Percentiles rank a stretch among this genome's conserved stretches.
phyloP scores from a whole-genome alignment of 2,797 vertebrate species.

The Salarias fasciatus region DNA sequence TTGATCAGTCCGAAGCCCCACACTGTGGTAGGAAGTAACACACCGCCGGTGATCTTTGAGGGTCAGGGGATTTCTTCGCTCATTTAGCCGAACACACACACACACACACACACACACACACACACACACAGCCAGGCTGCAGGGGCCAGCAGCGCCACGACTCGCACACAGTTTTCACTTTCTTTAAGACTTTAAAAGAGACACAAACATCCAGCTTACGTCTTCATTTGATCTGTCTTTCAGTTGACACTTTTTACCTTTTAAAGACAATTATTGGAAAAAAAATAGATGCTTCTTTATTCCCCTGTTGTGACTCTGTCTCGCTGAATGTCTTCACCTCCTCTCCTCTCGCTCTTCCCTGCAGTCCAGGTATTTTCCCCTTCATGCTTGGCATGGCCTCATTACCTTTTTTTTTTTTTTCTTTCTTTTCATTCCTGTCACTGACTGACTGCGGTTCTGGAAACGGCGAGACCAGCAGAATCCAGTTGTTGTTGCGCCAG shows the following conservation, averaged over 20 bases:
- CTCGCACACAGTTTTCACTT: slow-evolving; percentile 40
- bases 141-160: slow-evolving; percentile 32
- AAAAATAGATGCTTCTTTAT: too few relatives aligned
- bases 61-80: slow-evolving; percentile 53
- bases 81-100: slow-evolving; percentile 36
- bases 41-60: slow-evolving; percentile 61
- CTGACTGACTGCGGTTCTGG: slow-evolving; percentile 55
- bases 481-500: slow-evolving; percentile 62
- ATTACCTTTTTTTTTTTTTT: slow-evolving; percentile 47
- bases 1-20: slow-evolving; percentile 66
- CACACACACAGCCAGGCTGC: slow-evolving; percentile 54
- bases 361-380: slow-evolving; percentile 48
- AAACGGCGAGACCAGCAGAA: slow-evolving; percentile 60
- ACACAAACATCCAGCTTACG: slow-evolving; percentile 15
- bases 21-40: slow-evolving; percentile 73
- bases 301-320: not conserved
- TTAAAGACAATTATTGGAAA: too few relatives aligned
- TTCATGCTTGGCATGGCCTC: slow-evolving; percentile 58
- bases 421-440: slow-evolving; percentile 11
- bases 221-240: slow-evolving; percentile 11
- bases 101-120: too few relatives aligned
- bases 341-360: slow-evolving; percentile 14
- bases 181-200: slow-evolving; percentile 46
- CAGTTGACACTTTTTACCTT: too few relatives aligned
- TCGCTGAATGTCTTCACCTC: slow-evolving; percentile 14